Base-by-base conservation (phyloP, 2,888 invertebrate species). In the Meteorus cinctellus region DNA sequence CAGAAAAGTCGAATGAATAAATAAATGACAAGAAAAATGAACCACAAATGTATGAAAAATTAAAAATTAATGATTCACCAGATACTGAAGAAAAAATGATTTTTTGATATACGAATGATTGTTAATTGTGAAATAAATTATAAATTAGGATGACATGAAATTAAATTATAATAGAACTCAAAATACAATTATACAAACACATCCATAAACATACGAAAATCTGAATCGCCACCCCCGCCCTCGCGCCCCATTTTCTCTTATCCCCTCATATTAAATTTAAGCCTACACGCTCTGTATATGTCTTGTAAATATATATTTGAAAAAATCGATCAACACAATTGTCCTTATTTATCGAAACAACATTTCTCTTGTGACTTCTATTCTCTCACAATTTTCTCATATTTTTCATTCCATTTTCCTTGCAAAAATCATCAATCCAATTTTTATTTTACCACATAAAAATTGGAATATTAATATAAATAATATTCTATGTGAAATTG, bases 261-360 rank as follows among this genome's bases (percentile, higher is more conserved):
- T 63, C 19, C 63, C 77, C 79, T 86, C 82, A 82, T 81, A 83
- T 84, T 82, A 83, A 80, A 76, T 79, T 82, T 84, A 85, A 85
- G 83, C 81, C 82, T 84, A 86, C 83, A 85, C 83, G 84, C 86
- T 86, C 86, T 88, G 88, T 88, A 88, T 88, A 88, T 88, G 88
- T 87, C 87, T 88, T 88, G 88, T 88, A 88, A 88, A 88, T 88
- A 88, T 86, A 87, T 87, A 86, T 82, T 85, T 84, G 85, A 83
- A 86, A 84, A 86, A 84, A 83, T 78, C 72, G 73, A 72, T 66
- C 76, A 72, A 77, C 72, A 75, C 48, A 68, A 24, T 51, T 72
- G 66, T 76, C 55, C 6, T 55, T 36, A 48, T 76, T 68, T 55
- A 41, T 66, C 1, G 8, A 41, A 41, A 41, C 16, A 36, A 27